Percentiles rank a stretch among this genome's conserved stretches.
These are phyloP conservation scores for Drosophila sucinea DNA, from an alignment of 1,140 invertebrate species.

Conservation along the genomic window DNA sequence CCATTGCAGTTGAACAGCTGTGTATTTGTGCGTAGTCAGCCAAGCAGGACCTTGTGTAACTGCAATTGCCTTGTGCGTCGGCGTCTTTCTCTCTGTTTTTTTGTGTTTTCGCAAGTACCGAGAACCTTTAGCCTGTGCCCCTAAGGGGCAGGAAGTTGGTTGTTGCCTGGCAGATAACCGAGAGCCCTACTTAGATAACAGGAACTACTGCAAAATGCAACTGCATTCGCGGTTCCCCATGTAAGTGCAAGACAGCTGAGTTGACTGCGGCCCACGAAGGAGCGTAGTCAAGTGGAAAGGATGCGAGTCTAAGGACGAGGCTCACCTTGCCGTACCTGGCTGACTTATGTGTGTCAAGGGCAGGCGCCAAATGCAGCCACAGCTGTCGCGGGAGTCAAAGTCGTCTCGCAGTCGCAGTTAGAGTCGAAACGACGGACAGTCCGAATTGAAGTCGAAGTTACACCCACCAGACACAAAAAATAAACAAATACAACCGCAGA, in stretches of 20 bases:
- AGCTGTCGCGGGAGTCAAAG: slow-evolving; percentile 9
- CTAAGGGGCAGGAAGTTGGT: slow-evolving; percentile 61
- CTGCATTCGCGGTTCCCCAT: slow-evolving; percentile 24
- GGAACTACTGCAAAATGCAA: slow-evolving; percentile 57
- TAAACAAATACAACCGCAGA: slow-evolving; percentile 57
- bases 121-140: slow-evolving; percentile 22
- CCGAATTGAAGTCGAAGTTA: background rate
- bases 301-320: slow-evolving; percentile 5
- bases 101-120: background rate
- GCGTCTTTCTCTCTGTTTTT: background rate
- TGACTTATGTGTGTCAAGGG: slow-evolving; percentile 71
- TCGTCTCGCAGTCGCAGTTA: slow-evolving; percentile 40
- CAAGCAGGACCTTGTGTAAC: slow-evolving; percentile 19
- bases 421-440: background rate
- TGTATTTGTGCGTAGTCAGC: slow-evolving; percentile 4
- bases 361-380: slow-evolving; percentile 56
- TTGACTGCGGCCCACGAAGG: background rate
- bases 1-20: slow-evolving; percentile 11
- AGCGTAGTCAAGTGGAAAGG: slow-evolving; percentile 60
- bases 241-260: slow-evolving; percentile 37
- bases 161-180: slow-evolving; percentile 55
- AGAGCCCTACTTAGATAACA: slow-evolving; percentile 79
- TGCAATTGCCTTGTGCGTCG: slow-evolving; percentile 19
- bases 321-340: slow-evolving; percentile 18
- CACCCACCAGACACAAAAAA: background rate